Evolutionary conservation across 2,113 vertebrate species (phyloP), one percentile per base, ranked within the genome.

Genomic region (Callorhinus ursinus): DNA sequence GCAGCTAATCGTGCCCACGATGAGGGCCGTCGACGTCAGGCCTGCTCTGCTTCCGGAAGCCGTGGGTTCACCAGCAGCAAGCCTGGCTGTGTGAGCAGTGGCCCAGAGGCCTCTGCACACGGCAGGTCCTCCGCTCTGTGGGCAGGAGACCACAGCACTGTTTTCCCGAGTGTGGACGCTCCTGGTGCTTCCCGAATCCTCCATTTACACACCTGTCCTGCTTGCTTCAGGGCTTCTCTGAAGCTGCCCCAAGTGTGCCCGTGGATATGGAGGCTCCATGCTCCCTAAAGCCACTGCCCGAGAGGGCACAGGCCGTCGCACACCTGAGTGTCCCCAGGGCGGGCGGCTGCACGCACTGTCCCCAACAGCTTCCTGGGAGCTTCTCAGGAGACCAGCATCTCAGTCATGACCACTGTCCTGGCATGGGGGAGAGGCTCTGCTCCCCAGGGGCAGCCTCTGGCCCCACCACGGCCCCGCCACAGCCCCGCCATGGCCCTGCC

Each of bases 161-260:
- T 15, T 14, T 7, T 28, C 28, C 31, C 28, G 63, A 7, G 63
- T 1, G 2, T 5, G 14, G 31, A 15, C 5, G 5, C 12, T 1
- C 26, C 61, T 9, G 63, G 63, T 6, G 76, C 55, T 61, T 31
- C 57, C 57, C 8, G 8, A 24, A 3, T 24, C 57, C 57, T 24
- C 57, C 57, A 8, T 22, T 7, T 22, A 1, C 21, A 4, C 57
- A 57, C 57, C 7, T 6, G 57, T 57, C 57, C 19, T 2, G 7
- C 21, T 19, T 13, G 57, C 2, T 19, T 57, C 21, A 22, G 57
- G 57, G 57, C 57, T 22, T 57, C 59, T 61, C 59, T 3, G 59
- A 26, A 26, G 59, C 59, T 1, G 22, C 59, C 16, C 53, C 59
- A 7, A 9, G 3, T 2, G 12, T 5, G 10, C 61, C 26, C 2